A percentile compares a stretch with the other conserved stretches of the same genome.
Evolutionary conservation across 2,113 vertebrate genomes (phyloP).

Genomic region (Ophiodon elongatus): DNA sequence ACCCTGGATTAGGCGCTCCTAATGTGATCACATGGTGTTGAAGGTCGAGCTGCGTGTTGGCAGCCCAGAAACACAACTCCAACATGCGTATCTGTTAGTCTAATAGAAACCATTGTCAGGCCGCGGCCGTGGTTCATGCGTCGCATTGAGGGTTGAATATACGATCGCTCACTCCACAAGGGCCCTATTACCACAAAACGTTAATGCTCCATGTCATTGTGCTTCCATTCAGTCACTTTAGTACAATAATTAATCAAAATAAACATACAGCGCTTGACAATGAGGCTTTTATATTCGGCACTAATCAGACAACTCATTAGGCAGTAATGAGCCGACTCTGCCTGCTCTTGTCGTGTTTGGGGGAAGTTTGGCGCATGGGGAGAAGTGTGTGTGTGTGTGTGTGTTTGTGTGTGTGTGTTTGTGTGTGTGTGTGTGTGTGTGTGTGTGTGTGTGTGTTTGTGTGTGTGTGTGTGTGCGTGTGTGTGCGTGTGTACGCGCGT

Average conservation of each 20-base stretch:
- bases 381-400: conserved; percentile 48
- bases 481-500: too few relatives aligned
- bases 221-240: conserved; percentile 76
- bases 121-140: conserved; percentile 6
- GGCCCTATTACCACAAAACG: conserved; percentile 65
- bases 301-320: conserved; percentile 86
- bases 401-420: conserved; percentile 23
- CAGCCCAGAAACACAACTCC: conserved; percentile 1
- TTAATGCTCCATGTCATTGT: conserved; percentile 67
- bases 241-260: conserved; percentile 84
- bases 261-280: conserved; percentile 79
- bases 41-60: not conserved
- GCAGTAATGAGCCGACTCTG: conserved; percentile 80
- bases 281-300: conserved; percentile 80
- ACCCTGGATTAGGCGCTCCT: not conserved
- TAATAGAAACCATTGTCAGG: conserved; percentile 12
- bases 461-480: too few relatives aligned
- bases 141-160: conserved; percentile 27
- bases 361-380: conserved; percentile 73
- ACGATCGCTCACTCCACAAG: conserved; percentile 42
- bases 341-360: conserved; percentile 75
- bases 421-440: conserved; percentile 31
- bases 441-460: conserved; percentile 39
- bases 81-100: conserved; percentile 2
- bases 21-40: not conserved